Evolutionary conservation across 2,888 invertebrate species (phyloP), one percentile per base, ranked within the genome.

Genomic region (Yponomeuta malinellus): DNA sequence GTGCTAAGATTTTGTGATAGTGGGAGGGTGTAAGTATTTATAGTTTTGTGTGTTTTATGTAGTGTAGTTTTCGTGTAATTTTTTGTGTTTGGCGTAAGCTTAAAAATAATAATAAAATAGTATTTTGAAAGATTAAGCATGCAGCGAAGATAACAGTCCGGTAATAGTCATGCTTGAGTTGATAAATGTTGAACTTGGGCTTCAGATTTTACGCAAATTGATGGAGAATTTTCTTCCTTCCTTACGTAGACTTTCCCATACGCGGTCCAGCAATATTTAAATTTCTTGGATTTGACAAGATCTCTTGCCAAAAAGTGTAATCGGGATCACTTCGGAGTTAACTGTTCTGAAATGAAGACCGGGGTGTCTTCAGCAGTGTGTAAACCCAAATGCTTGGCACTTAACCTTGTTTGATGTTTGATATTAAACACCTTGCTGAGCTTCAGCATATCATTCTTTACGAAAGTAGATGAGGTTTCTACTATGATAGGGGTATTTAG

Each of bases 361-460:
- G 23, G 23, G 23, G 23, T 23, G 23, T 23, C 72, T 64, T 71
- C 72, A 2, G 70, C n/a, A 8, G 63, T 70, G 0, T 12, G 68
- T 23, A 73, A 29, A 8, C 74, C 74, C 4, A 75, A 66, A 31
- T 75, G 73, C 69, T 73, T 76, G 10, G 75, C 73, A 10, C 72
- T 70, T 10, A 76, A 33, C 48, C 73, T 73, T 23, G 48, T 69
- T 70, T 73, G 73, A 31, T 75, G 71, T 52, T 71, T 73, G 2
- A 66, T 67, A 67, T 75, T 76, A 70, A 72, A 75, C 1, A 63
- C 23, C 63, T 74, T 75, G 9, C 67, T 64, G 63, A 63, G 73
- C 70, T 73, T 72, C 0, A 76, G 66, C 1, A 75, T 8, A 5
- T 74, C 72, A 12, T 72, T 23, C 23, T 23, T 23, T 23, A 23